Evolutionary conservation across 2,797 vertebrate genomes (phyloP).

Genomic region (Acanthurus leucopareius): DNA sequence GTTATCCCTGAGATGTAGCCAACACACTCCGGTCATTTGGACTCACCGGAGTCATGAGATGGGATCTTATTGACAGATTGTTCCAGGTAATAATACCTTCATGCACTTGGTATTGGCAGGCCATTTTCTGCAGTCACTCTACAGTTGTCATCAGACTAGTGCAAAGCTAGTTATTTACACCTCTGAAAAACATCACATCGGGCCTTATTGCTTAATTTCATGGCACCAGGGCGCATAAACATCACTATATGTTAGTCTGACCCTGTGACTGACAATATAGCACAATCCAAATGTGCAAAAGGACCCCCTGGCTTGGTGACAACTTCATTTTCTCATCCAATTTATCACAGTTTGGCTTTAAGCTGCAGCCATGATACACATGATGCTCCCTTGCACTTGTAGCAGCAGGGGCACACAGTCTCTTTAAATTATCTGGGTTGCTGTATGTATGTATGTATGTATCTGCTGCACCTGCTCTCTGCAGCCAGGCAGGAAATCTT

Average conservation of each 20-base stretch:
- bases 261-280: conserved; percentile 52
- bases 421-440: conserved; percentile 51
- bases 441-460: conserved; percentile 6
- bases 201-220: conserved; percentile 31
- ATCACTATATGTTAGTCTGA: conserved; percentile 46
- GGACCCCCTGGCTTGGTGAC: conserved; percentile 52
- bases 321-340: conserved; percentile 68
- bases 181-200: conserved; percentile 17
- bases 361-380: conserved; percentile 53
- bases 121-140: conserved; percentile 45
- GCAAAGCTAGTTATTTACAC: conserved; percentile 47
- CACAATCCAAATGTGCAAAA: conserved; percentile 55
- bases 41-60: conserved; percentile 49
- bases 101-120: conserved; percentile 57
- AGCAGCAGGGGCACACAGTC: conserved; percentile 46
- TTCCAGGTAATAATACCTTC: conserved; percentile 69
- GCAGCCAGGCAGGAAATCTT: conserved; percentile 32
- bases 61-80: conserved; percentile 65
- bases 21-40: conserved; percentile 57
- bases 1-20: conserved; percentile 61
- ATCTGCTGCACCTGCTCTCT: conserved; percentile 39
- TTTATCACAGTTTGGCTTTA: conserved; percentile 69
- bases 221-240: conserved; percentile 26
- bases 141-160: conserved; percentile 24
- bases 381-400: conserved; percentile 40